Percentiles rank a stretch among this genome's conserved stretches.
Conservation (phyloP, 1,140 invertebrate genomes). For the Brachionus plicatilis region DNA sequence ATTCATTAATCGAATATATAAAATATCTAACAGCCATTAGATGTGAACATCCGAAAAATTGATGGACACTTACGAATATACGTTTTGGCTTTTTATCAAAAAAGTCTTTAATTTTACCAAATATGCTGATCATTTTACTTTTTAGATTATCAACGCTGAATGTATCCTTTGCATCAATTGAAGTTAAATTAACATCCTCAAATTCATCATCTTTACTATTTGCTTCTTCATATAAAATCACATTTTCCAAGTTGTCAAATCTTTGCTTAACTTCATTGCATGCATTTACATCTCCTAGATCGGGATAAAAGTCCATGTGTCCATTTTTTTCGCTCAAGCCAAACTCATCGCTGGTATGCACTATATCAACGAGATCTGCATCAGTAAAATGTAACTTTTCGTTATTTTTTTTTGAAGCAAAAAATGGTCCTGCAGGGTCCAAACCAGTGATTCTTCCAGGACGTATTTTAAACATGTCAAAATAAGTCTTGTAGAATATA, state of each 20-base stretch:
- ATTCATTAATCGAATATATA: conserved; percentile 37
- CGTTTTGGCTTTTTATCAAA: neutral
- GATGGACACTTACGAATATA: conserved; percentile 6
- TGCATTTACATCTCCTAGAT: neutral
- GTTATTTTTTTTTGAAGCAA: neutral
- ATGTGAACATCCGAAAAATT: conserved; percentile 33
- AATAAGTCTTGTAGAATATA: conserved; percentile 28
- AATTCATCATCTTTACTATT: neutral
- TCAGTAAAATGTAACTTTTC: conserved; percentile 6
- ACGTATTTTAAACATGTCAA: neutral
- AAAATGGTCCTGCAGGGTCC: conserved; percentile 34
- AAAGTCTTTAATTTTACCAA: neutral
- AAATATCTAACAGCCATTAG: conserved; percentile 27
- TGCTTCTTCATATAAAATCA: conserved; percentile 26
- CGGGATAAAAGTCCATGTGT: conserved; percentile 38
- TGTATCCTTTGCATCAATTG: neutral
- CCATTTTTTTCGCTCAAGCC: conserved; percentile 24
- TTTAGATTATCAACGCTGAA: neutral
- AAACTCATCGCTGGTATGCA: conserved; percentile 17
- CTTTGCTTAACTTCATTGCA: conserved; percentile 8
- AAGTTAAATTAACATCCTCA: neutral
- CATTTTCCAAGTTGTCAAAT: conserved; percentile 25
- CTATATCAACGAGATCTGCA: conserved; percentile 26
- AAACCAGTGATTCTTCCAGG: conserved; percentile 16
- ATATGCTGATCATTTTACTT: neutral